Base-by-base conservation (phyloP, 1,140 invertebrate genomes). In the Drosophila sproati region DNA sequence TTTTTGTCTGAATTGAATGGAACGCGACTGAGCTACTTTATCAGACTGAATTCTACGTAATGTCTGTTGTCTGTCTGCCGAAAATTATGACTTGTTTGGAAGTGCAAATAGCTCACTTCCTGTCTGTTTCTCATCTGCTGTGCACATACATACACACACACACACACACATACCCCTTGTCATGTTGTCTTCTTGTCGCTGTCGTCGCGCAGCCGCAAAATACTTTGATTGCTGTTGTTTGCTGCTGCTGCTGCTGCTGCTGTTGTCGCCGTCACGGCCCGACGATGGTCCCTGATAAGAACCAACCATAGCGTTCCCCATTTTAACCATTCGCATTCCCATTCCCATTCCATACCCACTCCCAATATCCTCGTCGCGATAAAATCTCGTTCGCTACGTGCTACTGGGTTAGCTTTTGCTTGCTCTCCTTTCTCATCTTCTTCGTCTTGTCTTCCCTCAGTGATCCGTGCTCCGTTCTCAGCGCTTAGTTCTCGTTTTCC, bases 11-110 rank as follows among this genome's bases (percentile, higher is more conserved):
- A 54, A 39, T 52, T 74, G 54, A 75, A 75, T 75, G 73, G 67
- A 54, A 71, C 54, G 73, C 69, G 61, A 31, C 48, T 61, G 55
- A 74, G 73, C 59, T 71, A 71, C 73, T 75, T 71, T 71, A 75
- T 75, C 73, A 71, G 77, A 54, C 62, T 67, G 43, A 83, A 89
- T 88, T 89, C 85, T 77, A 80, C 74, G 80, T 85, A 89, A 81
- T 78, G 67, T 71, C 71, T 67, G 45, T 76, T 54, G 29, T 59
- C 62, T 75, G 82, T 85, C 81, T 88, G 77, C 82, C 85, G 86
- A 89, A 89, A 89, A 89, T 89, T 89, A 89, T 89, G 85, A 89
- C 86, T 89, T 89, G 85, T 89, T 89, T 90, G 72, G 72, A 88
- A 85, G 85, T 89, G 86, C 85, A 89, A 89, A 89, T 89, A 89